These are phyloP conservation scores for Neogale vison DNA, from an alignment of 2,113 vertebrate genomes.

Conservation along the genomic window DNA sequence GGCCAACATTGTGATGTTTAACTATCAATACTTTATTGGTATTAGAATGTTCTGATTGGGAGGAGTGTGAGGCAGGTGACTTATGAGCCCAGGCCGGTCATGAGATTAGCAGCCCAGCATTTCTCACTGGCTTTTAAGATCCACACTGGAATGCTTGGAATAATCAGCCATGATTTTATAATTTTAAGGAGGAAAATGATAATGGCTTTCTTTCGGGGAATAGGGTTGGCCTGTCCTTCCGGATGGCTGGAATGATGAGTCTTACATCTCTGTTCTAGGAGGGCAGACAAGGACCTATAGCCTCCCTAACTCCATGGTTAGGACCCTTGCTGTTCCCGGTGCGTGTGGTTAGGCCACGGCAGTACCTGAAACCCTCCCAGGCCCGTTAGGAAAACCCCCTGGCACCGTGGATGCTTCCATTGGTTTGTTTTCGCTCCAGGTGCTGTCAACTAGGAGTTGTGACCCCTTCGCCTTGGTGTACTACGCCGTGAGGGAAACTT, in stretches of 20 bases:
- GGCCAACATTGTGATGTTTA: not conserved
- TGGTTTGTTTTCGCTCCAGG: not conserved
- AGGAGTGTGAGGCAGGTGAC: not conserved
- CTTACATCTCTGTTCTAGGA: not conserved
- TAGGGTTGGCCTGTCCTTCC: not conserved
- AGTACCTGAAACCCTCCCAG: not conserved
- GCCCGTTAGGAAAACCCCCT: not conserved
- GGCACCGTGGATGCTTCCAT: not conserved
- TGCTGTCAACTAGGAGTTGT: not conserved
- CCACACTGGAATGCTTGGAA: not conserved
- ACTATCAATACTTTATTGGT: not conserved
- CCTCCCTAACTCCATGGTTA: not conserved
- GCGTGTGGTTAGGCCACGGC: too few relatives aligned
- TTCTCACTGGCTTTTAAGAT: not conserved
- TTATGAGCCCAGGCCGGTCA: not conserved
- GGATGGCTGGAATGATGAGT: not conserved
- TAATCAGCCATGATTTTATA: conserved; percentile 9
- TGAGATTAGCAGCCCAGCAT: not conserved
- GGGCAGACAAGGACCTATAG: not conserved
- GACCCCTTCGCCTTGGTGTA: accelerated
- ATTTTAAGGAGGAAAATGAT: conserved; percentile 17
- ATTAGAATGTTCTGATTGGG: not conserved
- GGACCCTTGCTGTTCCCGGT: not conserved
- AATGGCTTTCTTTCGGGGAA: not conserved
- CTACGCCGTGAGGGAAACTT: not conserved